Evolutionary conservation across 1,140 invertebrate species (phyloP).

Genomic region (Ips nitidus): DNA sequence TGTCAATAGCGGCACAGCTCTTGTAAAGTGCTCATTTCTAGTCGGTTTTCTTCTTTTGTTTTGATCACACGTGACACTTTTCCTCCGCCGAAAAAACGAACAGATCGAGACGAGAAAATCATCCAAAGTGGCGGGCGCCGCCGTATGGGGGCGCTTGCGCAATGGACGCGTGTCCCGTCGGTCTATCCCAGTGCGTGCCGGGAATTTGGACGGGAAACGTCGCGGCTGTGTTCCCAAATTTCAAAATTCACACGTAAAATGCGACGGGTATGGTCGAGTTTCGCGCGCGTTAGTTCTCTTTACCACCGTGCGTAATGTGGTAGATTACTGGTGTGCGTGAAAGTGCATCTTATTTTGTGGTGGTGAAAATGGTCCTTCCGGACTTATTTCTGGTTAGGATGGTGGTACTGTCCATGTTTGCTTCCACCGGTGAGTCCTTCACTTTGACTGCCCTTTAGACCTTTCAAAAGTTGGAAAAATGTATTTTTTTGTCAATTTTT

Average conservation of each 20-base stretch:
- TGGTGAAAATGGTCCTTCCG: conserved; percentile 10
- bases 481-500: too few relatives aligned
- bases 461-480: too few relatives aligned
- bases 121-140: not conserved
- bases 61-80: too few relatives aligned
- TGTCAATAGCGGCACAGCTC: too few relatives aligned
- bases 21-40: too few relatives aligned
- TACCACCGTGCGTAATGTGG: not conserved
- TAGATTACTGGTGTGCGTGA: not conserved
- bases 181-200: conserved; percentile 14
- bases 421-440: conserved; percentile 18
- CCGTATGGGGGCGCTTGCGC: not conserved
- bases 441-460: not conserved
- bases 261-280: conserved; percentile 9
- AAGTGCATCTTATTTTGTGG: not conserved
- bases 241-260: not conserved
- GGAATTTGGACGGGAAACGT: conserved; percentile 7
- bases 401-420: conserved; percentile 26
- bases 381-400: conserved; percentile 16
- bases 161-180: not conserved
- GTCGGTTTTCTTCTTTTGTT: too few relatives aligned
- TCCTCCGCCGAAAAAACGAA: too few relatives aligned
- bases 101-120: too few relatives aligned
- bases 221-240: conserved; percentile 8
- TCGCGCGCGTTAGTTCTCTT: not conserved